Evolutionary conservation across 2,888 invertebrate species (phyloP), one percentile per base, ranked within the genome.

Genomic region (Cephonodes hylas): DNA sequence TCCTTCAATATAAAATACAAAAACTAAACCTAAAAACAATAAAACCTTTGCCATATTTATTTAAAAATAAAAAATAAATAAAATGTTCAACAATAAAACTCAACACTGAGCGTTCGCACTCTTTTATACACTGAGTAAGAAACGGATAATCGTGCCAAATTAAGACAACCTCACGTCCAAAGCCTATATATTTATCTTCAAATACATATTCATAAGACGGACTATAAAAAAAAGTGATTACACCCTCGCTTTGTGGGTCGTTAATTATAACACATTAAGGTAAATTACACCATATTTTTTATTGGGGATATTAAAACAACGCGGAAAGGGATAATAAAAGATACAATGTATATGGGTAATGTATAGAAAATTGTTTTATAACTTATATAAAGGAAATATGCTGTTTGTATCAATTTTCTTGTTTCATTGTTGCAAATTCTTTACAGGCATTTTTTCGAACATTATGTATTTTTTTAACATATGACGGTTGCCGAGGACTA

Each of bases 91-190:
- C 44, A 18, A 18, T 31, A 53, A 31, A 53, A 63, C 64, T 65
- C 72, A 60, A 62, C n/a, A 23, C 59, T 46, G 23, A 38, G 13
- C 53, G 18, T 25, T n/a, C 71, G 70, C 63, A 48, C 62, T 68
- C 71, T 66, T 64, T 61, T 62, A 53, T 62, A 64, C 59, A 80
- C 80, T 80, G 80, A 72, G 60, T 48, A 46, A 59, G 38, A 59
- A 59, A 38, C 34, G 22, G 46, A 46, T 46, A 23, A 38, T 38
- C 38, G 15, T 38, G 42, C 58, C 23, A 61, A 53, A 18, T 61
- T 60, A 63, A 63, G n/a, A 22, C 53, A 56, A 56, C 53, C 38
- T 46, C 34, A 10, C 10, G 45, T 48, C 46, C 59, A 10, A 31
- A 31, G 3, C 31, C 5, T 53, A 31, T 53, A n/a, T n/a, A 27